Evolutionary conservation across 2,797 vertebrate genomes (phyloP).

Genomic region (Rhinatrema bivittatum): DNA sequence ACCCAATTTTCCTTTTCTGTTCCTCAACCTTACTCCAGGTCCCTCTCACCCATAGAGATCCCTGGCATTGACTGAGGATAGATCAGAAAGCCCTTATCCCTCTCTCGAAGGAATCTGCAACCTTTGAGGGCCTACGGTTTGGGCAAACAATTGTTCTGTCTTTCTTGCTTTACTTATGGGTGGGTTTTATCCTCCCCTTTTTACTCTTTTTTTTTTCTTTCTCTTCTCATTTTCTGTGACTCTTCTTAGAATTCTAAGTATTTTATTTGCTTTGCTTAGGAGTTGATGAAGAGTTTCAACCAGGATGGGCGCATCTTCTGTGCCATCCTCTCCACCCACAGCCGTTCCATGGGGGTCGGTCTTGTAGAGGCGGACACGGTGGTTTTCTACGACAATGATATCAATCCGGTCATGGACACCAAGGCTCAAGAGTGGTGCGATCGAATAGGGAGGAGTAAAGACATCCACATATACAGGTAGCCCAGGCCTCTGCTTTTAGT

Average conservation of each 20-base stretch:
- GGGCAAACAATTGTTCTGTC: slow-evolving; percentile 47
- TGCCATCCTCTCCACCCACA: slow-evolving; percentile 78
- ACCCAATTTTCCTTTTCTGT: too few species aligned
- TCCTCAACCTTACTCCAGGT: slow-evolving; percentile 68
- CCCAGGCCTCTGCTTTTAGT: background rate
- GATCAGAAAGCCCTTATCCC: slow-evolving; percentile 43
- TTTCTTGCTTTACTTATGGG: too few species aligned
- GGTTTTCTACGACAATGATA: slow-evolving; percentile 83
- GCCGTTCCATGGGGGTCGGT: slow-evolving; percentile 67
- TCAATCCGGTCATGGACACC: slow-evolving; percentile 81
- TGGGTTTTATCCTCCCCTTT: too few species aligned
- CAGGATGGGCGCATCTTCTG: slow-evolving; percentile 75
- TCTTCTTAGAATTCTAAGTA: too few species aligned
- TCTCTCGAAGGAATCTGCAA: slow-evolving; percentile 37
- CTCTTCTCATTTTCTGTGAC: background rate
- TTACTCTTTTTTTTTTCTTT: too few species aligned
- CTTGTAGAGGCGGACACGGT: slow-evolving; percentile 80
- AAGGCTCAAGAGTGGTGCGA: slow-evolving; percentile 85
- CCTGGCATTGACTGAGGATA: slow-evolving; percentile 66
- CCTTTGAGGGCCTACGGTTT: slow-evolving; percentile 41
- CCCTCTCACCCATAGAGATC: slow-evolving; percentile 31
- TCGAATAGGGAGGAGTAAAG: slow-evolving; percentile 75
- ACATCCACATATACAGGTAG: slow-evolving; percentile 85
- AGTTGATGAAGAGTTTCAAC: slow-evolving; percentile 76
- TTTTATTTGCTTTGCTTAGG: slow-evolving; percentile 41